Evolutionary conservation across 2,888 invertebrate genomes (phyloP).

Genomic region (Drosophila mimica): DNA sequence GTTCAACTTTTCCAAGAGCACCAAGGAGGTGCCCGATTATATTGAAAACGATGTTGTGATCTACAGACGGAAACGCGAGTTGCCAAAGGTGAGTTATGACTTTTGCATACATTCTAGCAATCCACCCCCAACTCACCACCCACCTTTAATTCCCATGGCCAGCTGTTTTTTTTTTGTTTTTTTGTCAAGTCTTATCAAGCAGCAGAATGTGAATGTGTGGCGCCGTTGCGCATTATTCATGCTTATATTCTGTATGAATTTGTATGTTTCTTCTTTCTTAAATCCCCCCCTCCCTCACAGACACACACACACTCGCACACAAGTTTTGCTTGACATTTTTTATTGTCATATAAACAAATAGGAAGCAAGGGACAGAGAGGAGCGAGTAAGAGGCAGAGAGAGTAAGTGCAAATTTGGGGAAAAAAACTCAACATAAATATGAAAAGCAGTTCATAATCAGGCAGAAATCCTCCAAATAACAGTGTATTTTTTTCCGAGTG

Average conservation of each 20-base stretch:
- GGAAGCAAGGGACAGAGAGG: conserved; percentile 43
- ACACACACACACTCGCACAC: conserved; percentile 16
- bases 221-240: conserved; percentile 69
- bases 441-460: conserved; percentile 40
- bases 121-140: not conserved
- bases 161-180: conserved; percentile 25
- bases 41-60: conserved; percentile 95
- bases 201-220: conserved; percentile 43
- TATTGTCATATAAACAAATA: conserved; percentile 65
- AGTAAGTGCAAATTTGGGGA: conserved; percentile 40
- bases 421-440: conserved; percentile 58
- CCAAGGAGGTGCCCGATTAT: conserved; percentile 95
- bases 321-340: conserved; percentile 37
- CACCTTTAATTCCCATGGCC: conserved; percentile 7
- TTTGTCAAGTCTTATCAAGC: conserved; percentile 43
- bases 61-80: conserved; percentile 88
- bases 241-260: conserved; percentile 61
- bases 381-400: not conserved
- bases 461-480: conserved; percentile 14
- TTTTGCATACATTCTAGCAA: not conserved
- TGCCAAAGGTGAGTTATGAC: conserved; percentile 89
- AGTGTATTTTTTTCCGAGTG: conserved; percentile 23
- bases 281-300: conserved; percentile 29
- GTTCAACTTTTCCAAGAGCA: conserved; percentile 92
- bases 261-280: conserved; percentile 59